Evolutionary conservation across 53 echinoderm and acorn worm genomes (phyloP), one percentile per base, ranked within the genome.

Genomic region (Paracentrotus lividus): DNA sequence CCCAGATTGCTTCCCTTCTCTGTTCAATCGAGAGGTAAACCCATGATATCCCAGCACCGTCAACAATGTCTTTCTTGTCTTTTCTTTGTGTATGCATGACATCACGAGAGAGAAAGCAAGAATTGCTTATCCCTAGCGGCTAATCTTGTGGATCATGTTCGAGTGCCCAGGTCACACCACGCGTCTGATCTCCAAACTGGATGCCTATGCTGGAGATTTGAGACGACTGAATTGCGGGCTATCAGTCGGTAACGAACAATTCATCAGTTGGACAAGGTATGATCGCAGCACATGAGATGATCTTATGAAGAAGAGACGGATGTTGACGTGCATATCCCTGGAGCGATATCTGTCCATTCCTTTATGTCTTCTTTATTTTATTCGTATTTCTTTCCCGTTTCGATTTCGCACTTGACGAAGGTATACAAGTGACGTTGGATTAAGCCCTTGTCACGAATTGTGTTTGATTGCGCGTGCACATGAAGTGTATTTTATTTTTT

Each of bases 381-480:
- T 64, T 29, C 29, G 26, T 27, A 64, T 29, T 6, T 27, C 64
- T 16, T 72, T 72, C 72, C n/a, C 38, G 38, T 38, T 36, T 21
- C 38, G 38, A 72, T 38, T n/a, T 40, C 40, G 40, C 72, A 72
- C 72, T 72, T 40, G 20, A 38, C 40, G 18, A 16, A 9, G 72
- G 44, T 81, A 81, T n/a, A 81, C 15, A 49, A 45, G 81, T 81
- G 81, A 81, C 81, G 49, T 81, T 47, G 81, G 81, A 81, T 81
- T 81, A 47, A 26, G 14, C 26, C n/a, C n/a, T n/a, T 45, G 47
- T 45, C 81, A 81, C 81, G 81, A 81, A 24, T 5, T 45, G 81
- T 81, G 47, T 81, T 47, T 21, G 81, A 81, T 49, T 81, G 24
- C 27, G 9, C 81, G 12, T 81, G 47, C 7, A 47, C 49, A 67